These are phyloP conservation scores for Ceriagrion tenellum DNA, from an alignment of 2,888 invertebrate species.

Conservation along the genomic window DNA sequence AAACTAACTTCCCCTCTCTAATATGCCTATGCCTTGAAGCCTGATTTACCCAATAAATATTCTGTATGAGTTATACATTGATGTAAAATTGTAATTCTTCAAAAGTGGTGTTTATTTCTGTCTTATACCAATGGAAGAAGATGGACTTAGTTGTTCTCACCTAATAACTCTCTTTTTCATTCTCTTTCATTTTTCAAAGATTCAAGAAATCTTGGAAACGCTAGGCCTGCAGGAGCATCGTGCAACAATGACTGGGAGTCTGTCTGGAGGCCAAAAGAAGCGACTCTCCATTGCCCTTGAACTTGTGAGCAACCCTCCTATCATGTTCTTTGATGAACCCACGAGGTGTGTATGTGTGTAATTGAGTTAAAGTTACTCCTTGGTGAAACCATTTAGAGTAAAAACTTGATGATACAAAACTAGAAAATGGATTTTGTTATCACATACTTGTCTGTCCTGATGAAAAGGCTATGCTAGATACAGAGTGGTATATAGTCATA, in stretches of 20 bases:
- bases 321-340: constrained; percentile 99
- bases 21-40: too few relatives aligned
- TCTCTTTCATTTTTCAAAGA: constrained; percentile 80
- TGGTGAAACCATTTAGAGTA: not conserved
- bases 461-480: too few relatives aligned
- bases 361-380: not conserved
- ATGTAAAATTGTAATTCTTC: not conserved
- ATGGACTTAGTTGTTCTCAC: too few relatives aligned
- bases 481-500: too few relatives aligned
- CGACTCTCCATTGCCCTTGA: constrained; percentile 96
- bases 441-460: too few relatives aligned
- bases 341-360: constrained; percentile 82
- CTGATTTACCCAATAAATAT: too few relatives aligned
- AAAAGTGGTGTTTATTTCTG: too few relatives aligned
- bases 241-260: constrained; percentile 92
- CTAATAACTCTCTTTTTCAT: not conserved
- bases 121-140: too few relatives aligned
- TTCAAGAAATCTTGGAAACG: constrained; percentile 94
- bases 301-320: constrained; percentile 96
- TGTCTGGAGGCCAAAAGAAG: constrained; percentile 97
- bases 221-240: constrained; percentile 92
- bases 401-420: too few relatives aligned
- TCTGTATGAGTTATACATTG: too few relatives aligned
- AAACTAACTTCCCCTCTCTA: too few relatives aligned
- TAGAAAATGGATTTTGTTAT: too few relatives aligned